A percentile compares a stretch with the other conserved stretches of the same genome.
Conservation (phyloP, 2,888 invertebrate species). For the Meteorus colon region DNA sequence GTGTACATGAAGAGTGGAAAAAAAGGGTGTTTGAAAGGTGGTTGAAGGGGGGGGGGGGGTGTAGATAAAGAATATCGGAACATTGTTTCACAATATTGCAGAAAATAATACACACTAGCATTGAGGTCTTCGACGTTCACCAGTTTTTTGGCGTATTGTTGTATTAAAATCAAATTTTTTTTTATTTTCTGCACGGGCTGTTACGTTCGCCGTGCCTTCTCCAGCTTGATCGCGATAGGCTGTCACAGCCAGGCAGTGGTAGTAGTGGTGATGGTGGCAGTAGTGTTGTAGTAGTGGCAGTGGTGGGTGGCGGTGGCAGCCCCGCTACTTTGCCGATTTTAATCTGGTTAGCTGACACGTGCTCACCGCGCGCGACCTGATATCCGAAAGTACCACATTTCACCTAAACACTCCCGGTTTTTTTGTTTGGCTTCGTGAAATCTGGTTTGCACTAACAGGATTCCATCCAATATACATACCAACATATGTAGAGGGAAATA, state of each 20-base stretch:
- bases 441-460: slow-evolving; percentile 86
- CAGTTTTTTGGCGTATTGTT: neutral
- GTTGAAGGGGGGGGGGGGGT: slow-evolving; percentile 25
- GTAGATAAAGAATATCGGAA: neutral
- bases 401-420: neutral
- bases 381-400: slow-evolving; percentile 38
- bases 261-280: slow-evolving; percentile 67
- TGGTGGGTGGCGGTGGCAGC: neutral
- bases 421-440: slow-evolving; percentile 81
- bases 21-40: too few species aligned
- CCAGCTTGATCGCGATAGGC: slow-evolving; percentile 77
- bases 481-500: neutral
- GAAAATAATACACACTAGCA: neutral
- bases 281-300: neutral
- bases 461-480: slow-evolving; percentile 73
- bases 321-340: slow-evolving; percentile 73
- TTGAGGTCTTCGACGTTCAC: neutral
- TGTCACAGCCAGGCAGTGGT: slow-evolving; percentile 49
- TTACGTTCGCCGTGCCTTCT: slow-evolving; percentile 79
- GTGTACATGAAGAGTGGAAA: too few species aligned
- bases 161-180: neutral
- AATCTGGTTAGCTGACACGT: slow-evolving; percentile 82
- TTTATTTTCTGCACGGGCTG: slow-evolving; percentile 55
- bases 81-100: neutral
- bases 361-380: slow-evolving; percentile 68